A percentile compares a stretch with the other conserved stretches of the same genome.
Evolutionary conservation across 2,113 vertebrate genomes (phyloP).

Genomic region (Maccullochella peelii): DNA sequence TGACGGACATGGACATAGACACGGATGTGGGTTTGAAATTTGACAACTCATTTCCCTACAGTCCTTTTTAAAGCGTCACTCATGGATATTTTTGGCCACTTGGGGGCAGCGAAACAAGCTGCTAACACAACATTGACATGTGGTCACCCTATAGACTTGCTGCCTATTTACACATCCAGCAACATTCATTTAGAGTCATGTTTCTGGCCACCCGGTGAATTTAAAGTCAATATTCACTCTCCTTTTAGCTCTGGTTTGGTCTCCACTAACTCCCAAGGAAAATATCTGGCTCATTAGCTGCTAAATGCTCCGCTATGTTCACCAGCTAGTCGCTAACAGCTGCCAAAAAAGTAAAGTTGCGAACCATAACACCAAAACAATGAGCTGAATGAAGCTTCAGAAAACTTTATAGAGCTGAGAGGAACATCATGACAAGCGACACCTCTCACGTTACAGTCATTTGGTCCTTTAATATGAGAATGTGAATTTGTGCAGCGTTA

Average conservation of each 20-base stretch:
- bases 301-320: too few relatives aligned
- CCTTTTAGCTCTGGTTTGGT: too few relatives aligned
- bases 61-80: neutral
- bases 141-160: slow-evolving; percentile 60
- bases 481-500: neutral
- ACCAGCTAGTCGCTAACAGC: too few relatives aligned
- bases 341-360: too few relatives aligned
- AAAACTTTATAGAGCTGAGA: neutral
- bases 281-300: too few relatives aligned
- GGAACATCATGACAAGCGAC: neutral
- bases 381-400: too few relatives aligned
- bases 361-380: too few relatives aligned
- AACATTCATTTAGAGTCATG: neutral
- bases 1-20: accelerated
- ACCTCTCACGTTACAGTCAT: too few relatives aligned
- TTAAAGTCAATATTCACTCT: too few relatives aligned
- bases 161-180: slow-evolving; percentile 7
- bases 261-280: too few relatives aligned
- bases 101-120: neutral
- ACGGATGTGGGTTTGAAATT: slow-evolving; percentile 14
- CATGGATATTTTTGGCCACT: neutral
- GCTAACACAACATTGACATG: neutral
- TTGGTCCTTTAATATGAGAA: too few relatives aligned
- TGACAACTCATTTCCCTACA: neutral
- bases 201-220: neutral